These are phyloP conservation scores for Corythaeola cristata DNA, from an alignment of 2,113 vertebrate species.

Conservation along the genomic window DNA sequence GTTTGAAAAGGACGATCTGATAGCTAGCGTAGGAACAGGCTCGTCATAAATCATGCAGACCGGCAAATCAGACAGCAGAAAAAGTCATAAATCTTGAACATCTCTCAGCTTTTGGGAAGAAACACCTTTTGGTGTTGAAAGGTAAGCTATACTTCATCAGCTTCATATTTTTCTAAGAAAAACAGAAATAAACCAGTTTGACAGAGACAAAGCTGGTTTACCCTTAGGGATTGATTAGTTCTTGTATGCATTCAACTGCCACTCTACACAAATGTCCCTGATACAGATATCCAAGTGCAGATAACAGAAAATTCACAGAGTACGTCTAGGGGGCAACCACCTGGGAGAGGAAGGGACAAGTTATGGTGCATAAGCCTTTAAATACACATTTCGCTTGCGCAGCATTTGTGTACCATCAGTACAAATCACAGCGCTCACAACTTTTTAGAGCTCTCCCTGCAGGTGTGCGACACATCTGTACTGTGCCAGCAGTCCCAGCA, in stretches of 20 bases:
- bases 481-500: neutral
- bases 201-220: constrained; percentile 18
- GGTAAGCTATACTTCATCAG: constrained; percentile 10
- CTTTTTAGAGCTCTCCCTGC: neutral
- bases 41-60: constrained; percentile 23
- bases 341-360: neutral
- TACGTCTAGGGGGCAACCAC: neutral
- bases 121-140: neutral
- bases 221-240: constrained; percentile 10
- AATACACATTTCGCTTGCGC: neutral
- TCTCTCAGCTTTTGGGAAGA: neutral
- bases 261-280: neutral
- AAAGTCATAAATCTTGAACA: constrained; percentile 31
- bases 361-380: neutral
- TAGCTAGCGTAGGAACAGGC: neutral
- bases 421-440: neutral
- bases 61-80: constrained; percentile 11
- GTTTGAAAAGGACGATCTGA: constrained; percentile 4
- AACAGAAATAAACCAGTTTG: constrained; percentile 21
- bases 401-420: neutral
- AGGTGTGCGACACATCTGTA: rapidly evolving
- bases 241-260: neutral
- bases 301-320: neutral
- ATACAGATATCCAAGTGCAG: neutral
- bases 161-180: constrained; percentile 1